Evolutionary conservation across 2,888 invertebrate genomes (phyloP).

Genomic region (Yponomeuta sedellus): DNA sequence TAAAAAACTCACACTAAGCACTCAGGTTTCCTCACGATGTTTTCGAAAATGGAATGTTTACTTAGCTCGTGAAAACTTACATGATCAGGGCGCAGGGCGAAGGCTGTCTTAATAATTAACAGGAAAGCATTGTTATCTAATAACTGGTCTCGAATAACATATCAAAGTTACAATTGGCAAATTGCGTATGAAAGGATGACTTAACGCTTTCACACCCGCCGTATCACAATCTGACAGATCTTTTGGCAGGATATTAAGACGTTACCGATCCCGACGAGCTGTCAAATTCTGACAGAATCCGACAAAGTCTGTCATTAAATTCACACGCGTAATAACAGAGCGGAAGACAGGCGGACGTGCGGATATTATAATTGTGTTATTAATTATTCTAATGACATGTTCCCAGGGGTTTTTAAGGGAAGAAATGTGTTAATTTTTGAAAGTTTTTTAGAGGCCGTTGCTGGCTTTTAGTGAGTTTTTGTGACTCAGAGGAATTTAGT

Average conservation of each 20-base stretch:
- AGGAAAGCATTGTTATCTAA: too few species aligned
- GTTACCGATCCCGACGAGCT: conserved; percentile 40
- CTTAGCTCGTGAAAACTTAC: too few species aligned
- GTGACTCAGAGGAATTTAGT: too few species aligned
- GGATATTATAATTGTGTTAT: conserved; percentile 7
- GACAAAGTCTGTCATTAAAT: conserved; percentile 60
- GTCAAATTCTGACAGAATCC: conserved; percentile 37
- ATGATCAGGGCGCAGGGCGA: too few species aligned
- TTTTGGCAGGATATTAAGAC: conserved; percentile 44
- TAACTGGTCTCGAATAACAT: conserved; percentile 32
- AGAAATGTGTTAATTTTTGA: not conserved
- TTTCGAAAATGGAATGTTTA: too few species aligned
- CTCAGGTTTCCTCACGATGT: too few species aligned
- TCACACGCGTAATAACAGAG: conserved; percentile 66
- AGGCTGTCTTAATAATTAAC: too few species aligned
- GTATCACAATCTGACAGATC: conserved; percentile 38
- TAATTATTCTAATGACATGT: conserved; percentile 16
- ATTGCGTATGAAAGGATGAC: conserved; percentile 49
- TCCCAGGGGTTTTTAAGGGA: not conserved
- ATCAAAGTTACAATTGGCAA: conserved; percentile 51
- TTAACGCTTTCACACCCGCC: conserved; percentile 36
- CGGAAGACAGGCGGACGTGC: conserved; percentile 26
- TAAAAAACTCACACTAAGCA: too few species aligned
- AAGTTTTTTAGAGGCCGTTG: not conserved
- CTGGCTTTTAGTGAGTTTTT: too few species aligned